These are phyloP conservation scores for Phyllotis vaccarum DNA, from an alignment of 2,797 vertebrate genomes.

Conservation along the genomic window DNA sequence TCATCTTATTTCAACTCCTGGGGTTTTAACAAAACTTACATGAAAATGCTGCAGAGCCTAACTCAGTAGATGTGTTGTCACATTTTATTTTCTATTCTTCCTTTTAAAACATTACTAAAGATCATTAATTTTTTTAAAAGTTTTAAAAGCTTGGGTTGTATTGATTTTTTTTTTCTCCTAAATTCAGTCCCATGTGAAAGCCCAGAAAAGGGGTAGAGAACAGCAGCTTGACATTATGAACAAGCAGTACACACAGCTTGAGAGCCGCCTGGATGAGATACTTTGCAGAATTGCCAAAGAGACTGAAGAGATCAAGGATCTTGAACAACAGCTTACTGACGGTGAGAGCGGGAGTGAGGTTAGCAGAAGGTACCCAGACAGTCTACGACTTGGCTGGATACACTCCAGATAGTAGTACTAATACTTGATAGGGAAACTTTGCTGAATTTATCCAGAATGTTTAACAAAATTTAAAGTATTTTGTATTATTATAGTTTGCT, in stretches of 20 bases:
- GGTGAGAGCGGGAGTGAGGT: conserved; percentile 87
- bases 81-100: conserved; percentile 45
- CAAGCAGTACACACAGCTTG: conserved; percentile 90
- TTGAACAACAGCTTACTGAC: conserved; percentile 96
- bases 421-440: conserved; percentile 28
- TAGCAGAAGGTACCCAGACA: background rate
- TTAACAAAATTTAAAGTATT: background rate
- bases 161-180: background rate
- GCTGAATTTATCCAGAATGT: background rate
- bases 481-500: conserved; percentile 49
- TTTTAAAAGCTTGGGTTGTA: background rate
- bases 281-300: conserved; percentile 94
- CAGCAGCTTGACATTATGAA: conserved; percentile 92
- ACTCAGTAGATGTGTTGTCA: conserved; percentile 5
- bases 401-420: background rate
- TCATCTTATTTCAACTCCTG: background rate
- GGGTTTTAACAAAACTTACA: conserved; percentile 12
- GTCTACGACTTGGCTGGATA: background rate
- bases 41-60: conserved; percentile 33
- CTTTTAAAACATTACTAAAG: conserved; percentile 60
- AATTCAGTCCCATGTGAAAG: conserved; percentile 89
- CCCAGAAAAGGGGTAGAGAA: conserved; percentile 88
- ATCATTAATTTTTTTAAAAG: conserved; percentile 44
- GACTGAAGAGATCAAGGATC: conserved; percentile 95
- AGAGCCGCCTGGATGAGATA: conserved; percentile 92